These are phyloP conservation scores for Drosophila repletoides DNA, from an alignment of 1,140 invertebrate species.

Conservation along the genomic window DNA sequence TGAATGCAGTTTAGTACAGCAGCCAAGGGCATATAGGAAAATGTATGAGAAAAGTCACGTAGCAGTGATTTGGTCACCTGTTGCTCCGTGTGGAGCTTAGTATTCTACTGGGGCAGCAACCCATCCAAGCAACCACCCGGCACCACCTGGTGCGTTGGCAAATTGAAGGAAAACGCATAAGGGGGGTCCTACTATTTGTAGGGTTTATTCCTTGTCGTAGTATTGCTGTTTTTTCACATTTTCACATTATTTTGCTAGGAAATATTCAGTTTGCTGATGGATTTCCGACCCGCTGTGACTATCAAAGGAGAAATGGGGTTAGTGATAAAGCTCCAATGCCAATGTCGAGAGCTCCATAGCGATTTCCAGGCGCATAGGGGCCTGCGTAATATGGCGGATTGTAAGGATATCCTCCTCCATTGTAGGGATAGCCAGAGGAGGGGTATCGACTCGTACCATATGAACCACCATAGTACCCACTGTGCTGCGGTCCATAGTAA, in stretches of 20 bases:
- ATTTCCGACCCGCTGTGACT: slow-evolving; percentile 8
- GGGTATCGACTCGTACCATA: slow-evolving; percentile 18
- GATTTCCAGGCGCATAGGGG: slow-evolving; percentile 35
- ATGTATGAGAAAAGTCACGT: slow-evolving; percentile 37
- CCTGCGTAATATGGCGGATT: slow-evolving; percentile 40
- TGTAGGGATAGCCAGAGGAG: slow-evolving; percentile 19
- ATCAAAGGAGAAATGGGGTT: slow-evolving; percentile 58
- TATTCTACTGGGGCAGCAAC: too few species aligned
- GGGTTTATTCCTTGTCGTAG: slow-evolving; percentile 24
- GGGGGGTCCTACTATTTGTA: slow-evolving; percentile 1
- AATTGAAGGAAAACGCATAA: slow-evolving; percentile 16
- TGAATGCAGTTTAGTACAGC: background rate
- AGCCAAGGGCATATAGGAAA: slow-evolving; percentile 8
- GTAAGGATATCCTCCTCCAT: too few species aligned
- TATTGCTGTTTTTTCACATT: slow-evolving; percentile 1
- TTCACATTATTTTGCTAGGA: background rate
- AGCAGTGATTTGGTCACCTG: slow-evolving; percentile 36
- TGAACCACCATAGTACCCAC: slow-evolving; percentile 25
- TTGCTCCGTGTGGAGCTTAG: background rate
- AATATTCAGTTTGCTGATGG: slow-evolving; percentile 8
- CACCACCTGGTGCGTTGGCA: background rate
- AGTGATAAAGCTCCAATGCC: slow-evolving; percentile 58
- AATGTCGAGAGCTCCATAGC: slow-evolving; percentile 55
- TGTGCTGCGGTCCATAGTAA: slow-evolving; percentile 35
- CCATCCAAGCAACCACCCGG: slow-evolving; percentile 1